These are phyloP conservation scores for Eleginops maclovinus DNA, from an alignment of 2,113 vertebrate genomes.

Conservation along the genomic window DNA sequence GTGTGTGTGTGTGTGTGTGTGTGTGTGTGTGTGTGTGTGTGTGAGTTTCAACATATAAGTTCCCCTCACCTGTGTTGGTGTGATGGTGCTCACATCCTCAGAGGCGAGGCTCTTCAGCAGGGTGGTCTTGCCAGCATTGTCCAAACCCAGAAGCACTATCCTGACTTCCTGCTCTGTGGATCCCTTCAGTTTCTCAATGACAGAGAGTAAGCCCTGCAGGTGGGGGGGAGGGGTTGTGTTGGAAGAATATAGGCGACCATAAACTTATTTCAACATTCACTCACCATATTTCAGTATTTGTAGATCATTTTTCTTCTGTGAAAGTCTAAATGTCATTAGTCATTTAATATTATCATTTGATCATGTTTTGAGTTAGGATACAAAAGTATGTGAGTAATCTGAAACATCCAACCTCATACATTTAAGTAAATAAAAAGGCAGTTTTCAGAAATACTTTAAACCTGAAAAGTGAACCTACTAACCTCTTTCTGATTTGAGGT, in stretches of 20 bases:
- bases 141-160: constrained; percentile 90
- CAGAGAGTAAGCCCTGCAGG: constrained; percentile 88
- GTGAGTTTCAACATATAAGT: background rate
- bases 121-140: constrained; percentile 91
- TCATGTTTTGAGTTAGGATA: constrained; percentile 12
- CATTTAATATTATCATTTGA: constrained; percentile 1
- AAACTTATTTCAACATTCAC: background rate
- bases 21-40: background rate
- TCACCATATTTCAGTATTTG: background rate
- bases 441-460: background rate
- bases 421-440: background rate
- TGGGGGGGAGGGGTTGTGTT: accelerated
- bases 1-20: background rate
- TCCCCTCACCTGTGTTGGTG: constrained; percentile 87
- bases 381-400: background rate
- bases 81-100: constrained; percentile 90
- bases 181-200: constrained; percentile 89
- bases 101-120: constrained; percentile 87
- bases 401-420: background rate
- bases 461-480: constrained; percentile 8
- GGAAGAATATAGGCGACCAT: background rate
- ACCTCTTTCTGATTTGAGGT: constrained; percentile 44
- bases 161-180: constrained; percentile 86
- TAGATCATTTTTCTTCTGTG: background rate
- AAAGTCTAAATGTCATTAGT: background rate